These are phyloP conservation scores for Himalopsyche japonica DNA, from an alignment of 2,888 invertebrate species.

Conservation along the genomic window DNA sequence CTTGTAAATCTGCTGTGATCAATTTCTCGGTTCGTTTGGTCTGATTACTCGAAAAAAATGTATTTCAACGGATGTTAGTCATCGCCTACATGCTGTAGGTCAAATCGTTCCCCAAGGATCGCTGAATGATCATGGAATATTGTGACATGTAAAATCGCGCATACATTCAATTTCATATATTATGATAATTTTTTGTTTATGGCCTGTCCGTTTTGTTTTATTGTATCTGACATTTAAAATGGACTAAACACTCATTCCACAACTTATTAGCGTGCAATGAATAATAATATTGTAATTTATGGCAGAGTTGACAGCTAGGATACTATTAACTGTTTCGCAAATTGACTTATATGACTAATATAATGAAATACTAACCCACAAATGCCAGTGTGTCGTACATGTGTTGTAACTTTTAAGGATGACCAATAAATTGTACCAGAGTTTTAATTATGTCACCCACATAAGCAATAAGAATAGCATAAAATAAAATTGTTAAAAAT, in stretches of 20 bases:
- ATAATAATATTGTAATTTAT: neutral
- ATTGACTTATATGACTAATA: neutral
- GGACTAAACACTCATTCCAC: neutral
- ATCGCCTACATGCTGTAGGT: no score
- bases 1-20: no score
- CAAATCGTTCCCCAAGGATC: no score
- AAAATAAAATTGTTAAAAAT: neutral
- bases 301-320: neutral
- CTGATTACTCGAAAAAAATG: neutral
- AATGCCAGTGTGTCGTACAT: neutral
- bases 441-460: neutral
- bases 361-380: neutral
- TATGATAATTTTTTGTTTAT: neutral
- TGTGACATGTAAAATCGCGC: neutral
- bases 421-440: neutral
- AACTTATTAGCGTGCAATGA: neutral
- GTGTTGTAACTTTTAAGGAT: neutral
- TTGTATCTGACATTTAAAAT: neutral
- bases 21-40: no score
- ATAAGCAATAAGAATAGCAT: neutral
- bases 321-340: neutral
- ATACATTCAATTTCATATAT: neutral
- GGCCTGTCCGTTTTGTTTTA: neutral
- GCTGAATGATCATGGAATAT: neutral
- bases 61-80: neutral